Percentiles rank a stretch among this genome's conserved stretches.
Conservation (phyloP, 64 coral and sea anemone species). For the Pachyseris speciosa region DNA sequence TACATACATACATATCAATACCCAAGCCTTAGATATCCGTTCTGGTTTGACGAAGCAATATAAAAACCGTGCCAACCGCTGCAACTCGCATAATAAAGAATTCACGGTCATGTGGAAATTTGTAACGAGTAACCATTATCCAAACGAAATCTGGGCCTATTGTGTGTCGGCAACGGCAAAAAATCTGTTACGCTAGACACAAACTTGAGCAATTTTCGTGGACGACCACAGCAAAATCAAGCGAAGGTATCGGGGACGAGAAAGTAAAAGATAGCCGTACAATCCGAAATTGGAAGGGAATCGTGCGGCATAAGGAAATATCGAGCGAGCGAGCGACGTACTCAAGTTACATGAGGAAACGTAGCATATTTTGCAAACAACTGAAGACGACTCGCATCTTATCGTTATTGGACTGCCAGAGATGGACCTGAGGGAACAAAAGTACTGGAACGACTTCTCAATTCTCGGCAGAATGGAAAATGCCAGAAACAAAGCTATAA, state of each 20-base stretch:
- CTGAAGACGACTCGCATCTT: not conserved
- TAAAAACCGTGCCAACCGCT: not conserved
- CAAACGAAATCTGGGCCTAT: not conserved
- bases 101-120: not conserved
- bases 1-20: not conserved
- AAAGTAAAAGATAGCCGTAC: slow-evolving; percentile 17
- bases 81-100: not conserved
- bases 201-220: not conserved
- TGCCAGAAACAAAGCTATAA: not conserved
- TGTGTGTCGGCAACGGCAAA: not conserved
- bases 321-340: no score
- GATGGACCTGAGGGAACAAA: not conserved
- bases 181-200: not conserved
- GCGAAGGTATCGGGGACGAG: not conserved
- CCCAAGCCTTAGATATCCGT: not conserved
- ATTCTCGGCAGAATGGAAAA: not conserved
- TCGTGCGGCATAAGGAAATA: not conserved
- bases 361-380: not conserved
- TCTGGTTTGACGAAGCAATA: not conserved
- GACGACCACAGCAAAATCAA: not conserved
- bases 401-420: not conserved
- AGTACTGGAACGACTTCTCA: not conserved
- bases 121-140: not conserved
- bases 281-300: not conserved
- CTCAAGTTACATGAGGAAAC: not conserved